These are phyloP conservation scores for Pogonophryne albipinna DNA, from an alignment of 2,797 vertebrate genomes.

Conservation along the genomic window DNA sequence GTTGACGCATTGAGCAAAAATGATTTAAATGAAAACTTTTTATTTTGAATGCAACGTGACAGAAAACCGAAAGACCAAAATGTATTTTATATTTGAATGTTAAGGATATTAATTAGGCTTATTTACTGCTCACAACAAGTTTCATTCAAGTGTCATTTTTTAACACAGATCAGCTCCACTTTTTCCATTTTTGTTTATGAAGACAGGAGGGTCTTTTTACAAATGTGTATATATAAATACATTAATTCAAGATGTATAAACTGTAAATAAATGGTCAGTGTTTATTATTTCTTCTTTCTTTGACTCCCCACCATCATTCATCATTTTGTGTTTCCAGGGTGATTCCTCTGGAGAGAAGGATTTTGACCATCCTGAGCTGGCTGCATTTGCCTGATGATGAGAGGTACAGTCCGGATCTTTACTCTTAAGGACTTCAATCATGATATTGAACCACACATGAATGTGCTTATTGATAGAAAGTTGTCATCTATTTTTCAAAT, in stretches of 20 bases:
- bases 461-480: background rate
- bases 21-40: background rate
- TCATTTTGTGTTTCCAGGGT: conserved; percentile 78
- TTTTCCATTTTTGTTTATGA: background rate
- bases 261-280: background rate
- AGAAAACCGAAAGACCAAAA: too few species aligned
- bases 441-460: background rate
- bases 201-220: background rate
- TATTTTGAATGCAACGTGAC: background rate
- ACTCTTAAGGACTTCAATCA: background rate
- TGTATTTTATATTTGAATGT: too few species aligned
- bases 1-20: background rate
- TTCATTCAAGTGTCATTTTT: too few species aligned
- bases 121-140: too few species aligned
- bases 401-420: conserved; percentile 83
- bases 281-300: background rate
- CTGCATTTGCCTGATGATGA: conserved; percentile 90
- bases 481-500: too few species aligned
- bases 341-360: conserved; percentile 93
- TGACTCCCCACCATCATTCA: background rate
- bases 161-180: background rate
- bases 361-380: conserved; percentile 95
- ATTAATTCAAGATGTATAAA: background rate
- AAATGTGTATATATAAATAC: background rate
- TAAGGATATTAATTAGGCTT: background rate